Conservation (phyloP, 2,797 vertebrate genomes). For the Garrulus glandarius region DNA sequence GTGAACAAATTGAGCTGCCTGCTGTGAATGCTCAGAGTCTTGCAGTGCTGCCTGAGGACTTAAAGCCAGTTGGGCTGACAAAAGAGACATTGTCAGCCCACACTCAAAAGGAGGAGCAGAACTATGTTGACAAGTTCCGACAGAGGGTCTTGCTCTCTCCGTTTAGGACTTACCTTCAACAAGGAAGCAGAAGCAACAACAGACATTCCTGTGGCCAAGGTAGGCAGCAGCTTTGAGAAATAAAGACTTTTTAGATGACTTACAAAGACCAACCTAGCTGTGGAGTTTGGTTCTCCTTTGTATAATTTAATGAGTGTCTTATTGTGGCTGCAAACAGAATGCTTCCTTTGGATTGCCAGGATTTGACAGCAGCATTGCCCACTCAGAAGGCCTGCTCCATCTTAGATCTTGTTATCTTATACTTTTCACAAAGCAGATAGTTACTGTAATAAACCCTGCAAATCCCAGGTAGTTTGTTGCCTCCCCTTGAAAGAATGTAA, state of each 20-base stretch:
- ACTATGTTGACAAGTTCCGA: slow-evolving; percentile 83
- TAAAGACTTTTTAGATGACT: background rate
- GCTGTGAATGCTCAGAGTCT: slow-evolving; percentile 31
- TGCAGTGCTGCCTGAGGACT: slow-evolving; percentile 67
- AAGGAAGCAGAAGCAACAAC: slow-evolving; percentile 75
- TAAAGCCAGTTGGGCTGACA: slow-evolving; percentile 80
- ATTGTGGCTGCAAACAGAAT: background rate
- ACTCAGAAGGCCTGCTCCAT: background rate
- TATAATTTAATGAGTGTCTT: background rate
- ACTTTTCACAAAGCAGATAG: background rate
- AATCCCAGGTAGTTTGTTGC: background rate
- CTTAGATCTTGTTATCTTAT: background rate
- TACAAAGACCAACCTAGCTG: background rate
- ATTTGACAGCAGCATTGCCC: background rate
- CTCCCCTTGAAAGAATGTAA: background rate
- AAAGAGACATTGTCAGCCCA: slow-evolving; percentile 86
- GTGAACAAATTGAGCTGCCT: slow-evolving; percentile 72
- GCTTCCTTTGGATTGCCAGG: background rate
- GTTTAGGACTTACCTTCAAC: slow-evolving; percentile 82
- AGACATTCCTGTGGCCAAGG: slow-evolving; percentile 79
- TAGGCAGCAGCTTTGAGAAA: slow-evolving; percentile 31
- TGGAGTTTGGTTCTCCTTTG: background rate
- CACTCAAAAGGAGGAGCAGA: slow-evolving; percentile 88
- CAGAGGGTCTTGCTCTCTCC: slow-evolving; percentile 84
- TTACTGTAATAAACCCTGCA: background rate